Evolutionary conservation across 2,797 vertebrate genomes (phyloP), one percentile per base, ranked within the genome.

Genomic region (Cyprinodon diabolis): DNA sequence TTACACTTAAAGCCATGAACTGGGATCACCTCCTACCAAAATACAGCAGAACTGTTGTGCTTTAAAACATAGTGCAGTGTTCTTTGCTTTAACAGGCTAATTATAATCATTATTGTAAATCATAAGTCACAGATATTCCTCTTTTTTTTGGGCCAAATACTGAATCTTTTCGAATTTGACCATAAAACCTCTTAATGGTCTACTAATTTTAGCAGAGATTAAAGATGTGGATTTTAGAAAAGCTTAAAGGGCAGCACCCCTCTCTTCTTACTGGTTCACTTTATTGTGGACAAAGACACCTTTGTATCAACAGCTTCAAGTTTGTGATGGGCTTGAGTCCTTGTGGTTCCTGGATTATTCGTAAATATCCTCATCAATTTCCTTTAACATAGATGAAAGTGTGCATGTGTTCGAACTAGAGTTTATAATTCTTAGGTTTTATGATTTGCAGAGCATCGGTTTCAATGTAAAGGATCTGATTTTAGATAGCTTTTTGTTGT

Each of bases 61-160:
- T 62, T 62, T 19, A 62, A 10, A 62, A 45, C 11, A 30, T 45
- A 12, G 37, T 43, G 19, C 54, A 63, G 40, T 45, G 40, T 45
- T 43, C 40, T 65, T 65, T 65, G 40, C 21, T 65, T 45, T n/a
- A 43, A 45, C 43, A 43, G 62, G 43, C 62, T 65, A 65, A n/a
- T 7, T 30, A 30, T 30, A 30, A 30, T 30, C 62, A 65, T 43
- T 10, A 47, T 12, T 47, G 9, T 47, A 47, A 47, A 12, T 13
- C 13, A 10, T 2, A 47, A 30, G 14, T 62, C 58, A 8, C 35
- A 62, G 40, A 62, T 13, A 43, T 40, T 21, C 35, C 40, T 40
- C 60, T 21, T 21, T 17, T 11, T 40, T 40, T 62, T 14, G 35
- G 17, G 60, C 35, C 0, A 4, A 62, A 62, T 9, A 62, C 60